Conservation (phyloP, 1,140 invertebrate genomes). For the Chironomus striatipennis region DNA sequence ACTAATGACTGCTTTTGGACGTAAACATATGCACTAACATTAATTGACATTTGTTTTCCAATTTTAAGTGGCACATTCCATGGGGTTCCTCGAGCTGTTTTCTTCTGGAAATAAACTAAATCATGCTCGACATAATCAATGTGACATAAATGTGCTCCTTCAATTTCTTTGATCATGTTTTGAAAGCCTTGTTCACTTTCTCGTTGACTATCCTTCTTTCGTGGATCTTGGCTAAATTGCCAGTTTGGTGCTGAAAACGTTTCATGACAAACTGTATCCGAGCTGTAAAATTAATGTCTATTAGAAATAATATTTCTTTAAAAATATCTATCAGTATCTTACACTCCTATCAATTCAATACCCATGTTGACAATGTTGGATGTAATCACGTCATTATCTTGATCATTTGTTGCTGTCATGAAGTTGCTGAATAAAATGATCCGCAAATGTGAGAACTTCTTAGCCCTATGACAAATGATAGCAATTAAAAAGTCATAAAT, state of each 20-base stretch:
- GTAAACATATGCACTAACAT: background rate
- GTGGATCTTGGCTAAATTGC: background rate
- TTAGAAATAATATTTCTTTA: background rate
- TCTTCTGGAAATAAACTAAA: background rate
- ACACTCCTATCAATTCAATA: background rate
- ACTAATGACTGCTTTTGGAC: background rate
- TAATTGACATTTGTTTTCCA: background rate
- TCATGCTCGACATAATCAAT: background rate
- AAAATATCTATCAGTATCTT: background rate
- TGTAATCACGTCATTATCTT: background rate
- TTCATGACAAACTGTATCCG: background rate
- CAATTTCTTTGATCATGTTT: background rate
- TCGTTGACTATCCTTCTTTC: background rate
- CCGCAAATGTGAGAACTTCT: background rate
- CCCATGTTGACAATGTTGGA: background rate
- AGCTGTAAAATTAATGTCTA: background rate
- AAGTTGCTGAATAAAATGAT: conserved; percentile 1
- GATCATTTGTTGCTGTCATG: background rate
- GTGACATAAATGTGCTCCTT: background rate
- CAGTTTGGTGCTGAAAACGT: background rate
- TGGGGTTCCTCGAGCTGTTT: background rate
- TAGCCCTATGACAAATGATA: background rate
- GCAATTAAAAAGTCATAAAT: background rate
- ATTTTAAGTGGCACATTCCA: background rate
- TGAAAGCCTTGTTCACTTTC: background rate